A percentile compares a stretch with the other conserved stretches of the same genome.
phyloP scores from a whole-genome alignment of 2,113 vertebrate genomes.

The Corynorhinus townsendii region DNA sequence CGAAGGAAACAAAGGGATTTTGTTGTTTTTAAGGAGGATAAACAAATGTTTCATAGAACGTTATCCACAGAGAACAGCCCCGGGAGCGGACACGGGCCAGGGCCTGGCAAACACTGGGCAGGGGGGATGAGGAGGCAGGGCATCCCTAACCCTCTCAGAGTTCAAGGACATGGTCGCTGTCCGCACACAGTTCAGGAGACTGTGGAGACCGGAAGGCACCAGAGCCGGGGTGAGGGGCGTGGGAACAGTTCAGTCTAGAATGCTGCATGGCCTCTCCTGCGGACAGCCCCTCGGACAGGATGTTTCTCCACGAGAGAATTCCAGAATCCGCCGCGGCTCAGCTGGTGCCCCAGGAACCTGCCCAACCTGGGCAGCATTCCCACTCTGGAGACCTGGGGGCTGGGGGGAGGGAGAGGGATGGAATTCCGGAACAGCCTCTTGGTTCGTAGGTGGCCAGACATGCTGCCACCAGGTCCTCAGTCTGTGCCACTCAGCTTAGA shows the following conservation, averaged over 20 bases:
- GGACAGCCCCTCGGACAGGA: rapidly evolving
- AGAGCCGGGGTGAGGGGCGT: neutral
- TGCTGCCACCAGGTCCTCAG: neutral
- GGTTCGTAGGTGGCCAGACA: neutral
- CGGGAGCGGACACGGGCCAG: neutral
- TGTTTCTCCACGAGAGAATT: neutral
- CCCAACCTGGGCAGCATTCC: neutral
- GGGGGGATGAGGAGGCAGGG: neutral
- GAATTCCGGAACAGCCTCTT: neutral
- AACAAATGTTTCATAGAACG: neutral
- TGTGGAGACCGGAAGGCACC: neutral
- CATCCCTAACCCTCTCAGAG: neutral
- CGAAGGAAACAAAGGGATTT: neutral
- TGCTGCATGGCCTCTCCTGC: neutral
- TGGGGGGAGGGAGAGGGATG: neutral
- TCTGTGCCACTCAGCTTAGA: neutral
- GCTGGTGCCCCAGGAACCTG: neutral
- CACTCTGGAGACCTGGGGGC: neutral
- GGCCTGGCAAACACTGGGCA: neutral
- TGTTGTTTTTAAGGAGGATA: neutral
- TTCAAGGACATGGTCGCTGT: neutral
- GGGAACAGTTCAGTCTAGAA: neutral
- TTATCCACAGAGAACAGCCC: neutral
- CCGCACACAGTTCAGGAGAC: neutral
- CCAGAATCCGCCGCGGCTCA: neutral